A percentile compares a stretch with the other conserved stretches of the same genome.
Evolutionary conservation across 2,113 vertebrate species (phyloP).

Genomic region (Pseudorectes ferrugineus): DNA sequence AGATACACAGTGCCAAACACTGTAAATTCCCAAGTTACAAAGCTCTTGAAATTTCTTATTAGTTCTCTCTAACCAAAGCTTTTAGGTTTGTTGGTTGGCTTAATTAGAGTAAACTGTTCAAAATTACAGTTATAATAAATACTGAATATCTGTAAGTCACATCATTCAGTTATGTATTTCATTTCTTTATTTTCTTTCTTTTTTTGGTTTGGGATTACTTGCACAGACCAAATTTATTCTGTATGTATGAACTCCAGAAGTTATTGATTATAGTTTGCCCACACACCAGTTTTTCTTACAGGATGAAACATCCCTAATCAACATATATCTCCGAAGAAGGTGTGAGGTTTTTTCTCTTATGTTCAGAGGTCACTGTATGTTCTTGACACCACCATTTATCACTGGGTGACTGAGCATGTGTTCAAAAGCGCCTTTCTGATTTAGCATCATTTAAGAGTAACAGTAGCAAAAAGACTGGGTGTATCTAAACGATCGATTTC

Average conservation of each 20-base stretch:
- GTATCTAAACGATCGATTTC: not conserved
- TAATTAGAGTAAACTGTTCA: not conserved
- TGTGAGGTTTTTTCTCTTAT: not conserved
- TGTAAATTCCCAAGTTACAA: not conserved
- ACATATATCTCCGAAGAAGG: not conserved
- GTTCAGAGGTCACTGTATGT: conserved; percentile 26
- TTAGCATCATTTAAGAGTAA: conserved; percentile 31
- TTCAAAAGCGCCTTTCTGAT: conserved; percentile 12
- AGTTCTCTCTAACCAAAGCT: not conserved
- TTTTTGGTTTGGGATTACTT: not conserved
- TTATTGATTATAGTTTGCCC: conserved; percentile 13
- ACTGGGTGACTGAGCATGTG: conserved; percentile 20
- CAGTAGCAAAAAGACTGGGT: not conserved
- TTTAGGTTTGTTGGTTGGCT: not conserved
- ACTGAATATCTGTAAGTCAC: not conserved
- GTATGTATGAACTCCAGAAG: not conserved
- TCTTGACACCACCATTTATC: conserved; percentile 52
- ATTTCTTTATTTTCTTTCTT: not conserved
- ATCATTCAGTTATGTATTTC: not conserved
- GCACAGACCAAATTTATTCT: not conserved
- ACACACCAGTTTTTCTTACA: conserved; percentile 29
- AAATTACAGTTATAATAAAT: conserved; percentile 7
- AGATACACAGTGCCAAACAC: not conserved
- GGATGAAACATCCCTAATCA: conserved; percentile 41
- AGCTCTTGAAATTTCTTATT: not conserved